Conservation (phyloP, 2,888 invertebrate genomes). For the Flexamia atlantica region DNA sequence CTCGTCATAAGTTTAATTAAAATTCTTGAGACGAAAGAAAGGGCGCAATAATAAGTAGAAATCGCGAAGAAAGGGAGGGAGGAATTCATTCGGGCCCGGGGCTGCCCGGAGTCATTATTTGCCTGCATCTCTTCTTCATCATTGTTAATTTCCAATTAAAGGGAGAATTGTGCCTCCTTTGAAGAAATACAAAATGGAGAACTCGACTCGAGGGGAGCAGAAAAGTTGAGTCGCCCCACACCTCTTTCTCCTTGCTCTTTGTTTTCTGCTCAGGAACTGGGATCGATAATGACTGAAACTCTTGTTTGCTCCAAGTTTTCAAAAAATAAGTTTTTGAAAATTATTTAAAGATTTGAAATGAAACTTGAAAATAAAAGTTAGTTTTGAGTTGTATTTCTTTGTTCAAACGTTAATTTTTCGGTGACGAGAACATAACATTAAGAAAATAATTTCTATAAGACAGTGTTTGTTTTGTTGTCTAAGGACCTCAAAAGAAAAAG, state of each 20-base stretch:
- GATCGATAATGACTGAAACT: slow-evolving; percentile 27
- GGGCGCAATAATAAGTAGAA: slow-evolving; percentile 62
- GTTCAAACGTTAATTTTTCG: too few relatives aligned
- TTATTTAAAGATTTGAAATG: too few relatives aligned
- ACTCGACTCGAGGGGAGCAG: slow-evolving; percentile 35
- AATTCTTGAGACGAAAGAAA: slow-evolving; percentile 62
- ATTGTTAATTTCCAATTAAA: slow-evolving; percentile 64
- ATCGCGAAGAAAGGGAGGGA: slow-evolving; percentile 57
- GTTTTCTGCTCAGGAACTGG: slow-evolving; percentile 10
- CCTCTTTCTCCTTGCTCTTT: slow-evolving; percentile 47
- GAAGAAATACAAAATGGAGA: slow-evolving; percentile 64
- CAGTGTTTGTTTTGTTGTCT: too few relatives aligned
- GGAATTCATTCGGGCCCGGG: slow-evolving; percentile 56
- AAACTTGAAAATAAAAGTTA: too few relatives aligned
- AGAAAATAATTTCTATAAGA: too few relatives aligned
- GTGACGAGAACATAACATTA: too few relatives aligned
- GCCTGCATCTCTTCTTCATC: slow-evolving; percentile 59
- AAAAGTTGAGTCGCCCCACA: slow-evolving; percentile 51
- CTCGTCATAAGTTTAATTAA: slow-evolving; percentile 63
- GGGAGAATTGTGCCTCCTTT: slow-evolving; percentile 63
- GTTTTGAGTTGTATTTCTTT: too few relatives aligned
- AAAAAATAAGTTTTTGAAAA: too few relatives aligned
- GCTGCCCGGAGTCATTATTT: slow-evolving; percentile 61
- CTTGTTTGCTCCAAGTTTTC: slow-evolving; percentile 30
- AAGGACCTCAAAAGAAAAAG: too few relatives aligned